Evolutionary conservation across 2,888 invertebrate genomes (phyloP).

Genomic region (Plutella xylostella): DNA sequence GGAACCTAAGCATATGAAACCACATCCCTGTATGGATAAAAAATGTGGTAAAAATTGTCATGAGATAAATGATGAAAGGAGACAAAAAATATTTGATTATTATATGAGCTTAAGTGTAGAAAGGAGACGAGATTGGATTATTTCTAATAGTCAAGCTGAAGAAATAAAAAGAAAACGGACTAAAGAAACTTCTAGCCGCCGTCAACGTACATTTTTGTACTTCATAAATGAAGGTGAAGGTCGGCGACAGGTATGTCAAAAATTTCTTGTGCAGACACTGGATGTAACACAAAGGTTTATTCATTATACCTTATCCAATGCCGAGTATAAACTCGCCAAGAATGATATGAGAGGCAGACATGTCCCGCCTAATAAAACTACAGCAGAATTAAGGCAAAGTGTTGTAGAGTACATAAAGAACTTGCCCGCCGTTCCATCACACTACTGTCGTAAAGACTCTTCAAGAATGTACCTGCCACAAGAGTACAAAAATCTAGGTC

Average conservation of each 20-base stretch:
- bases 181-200: constrained; percentile 8
- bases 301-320: constrained; percentile 3
- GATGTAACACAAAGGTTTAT: constrained; percentile 5
- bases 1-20: neutral
- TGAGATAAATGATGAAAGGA: constrained; percentile 12
- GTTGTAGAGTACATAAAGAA: constrained; percentile 16
- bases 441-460: constrained; percentile 19
- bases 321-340: constrained; percentile 1
- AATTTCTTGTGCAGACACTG: no score
- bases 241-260: constrained; percentile 1
- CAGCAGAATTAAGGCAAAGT: neutral
- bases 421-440: constrained; percentile 18
- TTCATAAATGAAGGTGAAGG: constrained; percentile 5
- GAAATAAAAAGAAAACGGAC: constrained; percentile 12
- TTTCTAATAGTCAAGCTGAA: constrained; percentile 8
- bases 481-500: constrained; percentile 14
- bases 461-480: constrained; percentile 11
- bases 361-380: constrained; percentile 16
- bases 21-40: constrained; percentile 14
- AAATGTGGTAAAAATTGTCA: constrained; percentile 18
- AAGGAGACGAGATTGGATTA: constrained; percentile 13
- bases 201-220: neutral
- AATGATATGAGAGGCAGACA: constrained; percentile 17
- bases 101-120: constrained; percentile 11
- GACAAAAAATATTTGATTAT: constrained; percentile 12